These are phyloP conservation scores for Colius striatus DNA, from an alignment of 2,113 vertebrate species.

Conservation along the genomic window DNA sequence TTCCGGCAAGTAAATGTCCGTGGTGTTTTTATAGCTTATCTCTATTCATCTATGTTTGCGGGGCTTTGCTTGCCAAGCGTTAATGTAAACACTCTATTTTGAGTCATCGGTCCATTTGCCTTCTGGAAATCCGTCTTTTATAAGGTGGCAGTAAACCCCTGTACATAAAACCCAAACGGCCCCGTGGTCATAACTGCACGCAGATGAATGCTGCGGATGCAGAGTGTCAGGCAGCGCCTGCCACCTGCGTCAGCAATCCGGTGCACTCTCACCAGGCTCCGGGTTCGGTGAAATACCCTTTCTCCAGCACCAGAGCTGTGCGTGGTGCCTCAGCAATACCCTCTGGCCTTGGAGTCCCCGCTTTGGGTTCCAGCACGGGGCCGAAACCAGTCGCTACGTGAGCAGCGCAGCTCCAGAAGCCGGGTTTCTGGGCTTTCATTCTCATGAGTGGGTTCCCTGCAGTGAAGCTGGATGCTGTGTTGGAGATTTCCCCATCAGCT, in stretches of 20 bases:
- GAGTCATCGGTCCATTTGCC: slow-evolving; percentile 74
- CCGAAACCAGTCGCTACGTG: accelerated
- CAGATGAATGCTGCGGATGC: slow-evolving; percentile 28
- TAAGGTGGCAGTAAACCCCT: slow-evolving; percentile 72
- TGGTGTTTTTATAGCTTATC: slow-evolving; percentile 79
- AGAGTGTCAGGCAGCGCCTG: slow-evolving; percentile 5
- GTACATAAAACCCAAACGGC: slow-evolving; percentile 48
- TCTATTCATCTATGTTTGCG: slow-evolving; percentile 80
- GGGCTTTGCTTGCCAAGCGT: slow-evolving; percentile 77
- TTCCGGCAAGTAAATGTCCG: slow-evolving; percentile 72
- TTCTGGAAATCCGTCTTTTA: slow-evolving; percentile 77
- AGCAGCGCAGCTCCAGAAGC: accelerated
- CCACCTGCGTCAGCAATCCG: slow-evolving; percentile 40
- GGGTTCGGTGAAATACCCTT: slow-evolving; percentile 5
- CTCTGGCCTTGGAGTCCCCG: neutral
- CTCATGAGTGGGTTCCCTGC: neutral
- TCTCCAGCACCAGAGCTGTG: neutral
- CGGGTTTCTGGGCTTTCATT: accelerated
- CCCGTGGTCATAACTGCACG: slow-evolving; percentile 42
- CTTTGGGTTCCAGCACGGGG: neutral
- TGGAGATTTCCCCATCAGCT: no score
- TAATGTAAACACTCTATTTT: slow-evolving; percentile 82
- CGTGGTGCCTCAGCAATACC: neutral
- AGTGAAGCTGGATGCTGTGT: neutral
- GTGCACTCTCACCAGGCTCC: neutral